Base-by-base conservation (phyloP, 2,113 vertebrate genomes). In the Tapirus terrestris region DNA sequence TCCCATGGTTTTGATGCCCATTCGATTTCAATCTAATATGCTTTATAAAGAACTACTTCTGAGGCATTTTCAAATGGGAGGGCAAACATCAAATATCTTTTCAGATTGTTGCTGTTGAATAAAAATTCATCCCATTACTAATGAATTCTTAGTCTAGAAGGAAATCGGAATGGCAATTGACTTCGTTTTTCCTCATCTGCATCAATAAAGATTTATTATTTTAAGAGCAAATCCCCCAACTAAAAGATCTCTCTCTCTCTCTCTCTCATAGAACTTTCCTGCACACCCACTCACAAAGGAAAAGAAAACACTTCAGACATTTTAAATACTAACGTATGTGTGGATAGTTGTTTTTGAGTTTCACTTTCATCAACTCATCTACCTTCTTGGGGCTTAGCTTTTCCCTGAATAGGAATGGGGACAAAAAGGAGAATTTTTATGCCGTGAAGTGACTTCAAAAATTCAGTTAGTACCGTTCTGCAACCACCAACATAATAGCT, bases 121-220 rank as follows among this genome's bases (percentile, higher is more conserved):
- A 58, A 72, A 77, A 89, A 80, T 79, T 63, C 23, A 56, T n/a
- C 23, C 76, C 86, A 73, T 89, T 65, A 70, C 72, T 77, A 83
- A 0, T 20, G 43, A 89, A 87, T 36, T 83, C n/a, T 87, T 56
- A 43, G 16, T 65, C 39, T 60, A 91, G 33, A 85, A 97, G 67
- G n/a, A 86, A 94, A 68, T 83, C 72, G 93, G 27, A 87, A 95
- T n/a, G 70, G 21, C 31, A 29, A 80, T 79, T 48, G 43, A 83
- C 45, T 89, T 94, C 79, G 56, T 83, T 92, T 81, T 76, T 97
- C 45, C 43, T 97, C 76, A 36, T 58, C 17, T 73, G 61, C 33
- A 75, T 67, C 39, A 84, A 39, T n/a, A 76, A 87, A 86, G 36
- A 81, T 29, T 80, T 91, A 81, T n/a, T 53, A 89, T 33, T 94